phyloP scores from a whole-genome alignment of 2,113 vertebrate species.

The Polypterus bichir region DNA sequence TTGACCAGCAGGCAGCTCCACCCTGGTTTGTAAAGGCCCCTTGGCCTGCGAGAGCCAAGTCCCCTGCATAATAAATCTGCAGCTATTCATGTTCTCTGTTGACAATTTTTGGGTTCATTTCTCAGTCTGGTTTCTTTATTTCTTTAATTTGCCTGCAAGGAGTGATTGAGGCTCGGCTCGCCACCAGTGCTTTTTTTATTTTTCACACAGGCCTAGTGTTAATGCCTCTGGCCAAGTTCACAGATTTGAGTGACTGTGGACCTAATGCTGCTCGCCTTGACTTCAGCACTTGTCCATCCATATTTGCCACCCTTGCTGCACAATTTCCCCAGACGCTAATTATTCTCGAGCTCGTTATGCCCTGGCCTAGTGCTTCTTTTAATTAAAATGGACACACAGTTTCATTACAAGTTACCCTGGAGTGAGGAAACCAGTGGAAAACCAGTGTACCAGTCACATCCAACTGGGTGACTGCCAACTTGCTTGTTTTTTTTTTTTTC shows the following conservation, averaged over 20 bases:
- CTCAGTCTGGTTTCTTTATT: conserved; percentile 45
- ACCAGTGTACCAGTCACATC: conserved; percentile 43
- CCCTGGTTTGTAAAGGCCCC: too few species aligned
- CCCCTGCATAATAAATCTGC: background rate
- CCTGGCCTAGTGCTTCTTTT: conserved; percentile 38
- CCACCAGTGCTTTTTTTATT: conserved; percentile 64
- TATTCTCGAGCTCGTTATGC: conserved; percentile 64
- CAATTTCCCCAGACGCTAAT: conserved; percentile 62
- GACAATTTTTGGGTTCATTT: conserved; percentile 47
- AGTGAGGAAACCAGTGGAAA: conserved; percentile 57
- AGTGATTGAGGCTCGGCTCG: conserved; percentile 47
- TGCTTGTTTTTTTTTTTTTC: background rate
- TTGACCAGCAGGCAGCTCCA: too few species aligned
- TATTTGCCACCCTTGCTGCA: conserved; percentile 75
- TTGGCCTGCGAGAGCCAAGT: too few species aligned
- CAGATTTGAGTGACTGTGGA: conserved; percentile 79
- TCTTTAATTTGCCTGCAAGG: conserved; percentile 37
- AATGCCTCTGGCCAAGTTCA: conserved; percentile 56
- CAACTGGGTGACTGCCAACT: conserved; percentile 10
- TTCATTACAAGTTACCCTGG: conserved; percentile 44
- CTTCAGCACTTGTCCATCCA: conserved; percentile 89
- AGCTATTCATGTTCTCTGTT: conserved; percentile 31
- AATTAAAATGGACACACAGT: conserved; percentile 55
- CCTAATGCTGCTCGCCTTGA: conserved; percentile 80
- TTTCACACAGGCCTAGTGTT: conserved; percentile 65